A percentile compares a stretch with the other conserved stretches of the same genome.
These are phyloP conservation scores for Dugesia japonica DNA, from an alignment of 2,888 invertebrate genomes.

Conservation along the genomic window DNA sequence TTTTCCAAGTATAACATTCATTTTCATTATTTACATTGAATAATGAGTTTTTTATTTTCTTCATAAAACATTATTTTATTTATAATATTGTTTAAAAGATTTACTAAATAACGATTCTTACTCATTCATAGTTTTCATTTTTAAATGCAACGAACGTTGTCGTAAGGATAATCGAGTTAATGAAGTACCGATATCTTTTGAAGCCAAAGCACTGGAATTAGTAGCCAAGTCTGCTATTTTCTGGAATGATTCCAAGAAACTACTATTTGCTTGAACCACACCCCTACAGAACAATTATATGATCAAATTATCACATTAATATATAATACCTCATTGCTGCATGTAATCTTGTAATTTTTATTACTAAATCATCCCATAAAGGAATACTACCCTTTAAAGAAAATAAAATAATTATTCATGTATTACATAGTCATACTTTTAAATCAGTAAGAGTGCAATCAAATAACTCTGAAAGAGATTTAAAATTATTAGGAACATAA, in stretches of 20 bases:
- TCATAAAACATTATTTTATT: too few relatives aligned
- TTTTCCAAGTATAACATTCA: too few relatives aligned
- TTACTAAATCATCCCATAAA: background rate
- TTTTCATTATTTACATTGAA: too few relatives aligned
- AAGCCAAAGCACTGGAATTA: conserved; percentile 74
- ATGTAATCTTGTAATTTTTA: background rate
- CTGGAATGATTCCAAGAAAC: conserved; percentile 90
- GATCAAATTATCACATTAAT: background rate
- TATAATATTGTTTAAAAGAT: too few relatives aligned
- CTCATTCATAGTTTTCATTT: conserved; percentile 80
- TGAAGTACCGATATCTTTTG: conserved; percentile 89
- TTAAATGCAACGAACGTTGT: conserved; percentile 82
- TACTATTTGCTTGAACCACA: conserved; percentile 47
- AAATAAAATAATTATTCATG: background rate
- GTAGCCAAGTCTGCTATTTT: conserved; percentile 93
- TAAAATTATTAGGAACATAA: conserved; percentile 20
- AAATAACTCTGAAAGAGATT: background rate
- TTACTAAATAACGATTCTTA: conserved; percentile 40
- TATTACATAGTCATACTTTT: background rate
- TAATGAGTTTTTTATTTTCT: too few relatives aligned
- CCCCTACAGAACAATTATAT: background rate
- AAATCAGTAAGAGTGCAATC: background rate
- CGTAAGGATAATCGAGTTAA: conserved; percentile 82
- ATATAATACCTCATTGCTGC: background rate
- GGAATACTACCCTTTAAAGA: background rate